A percentile compares a stretch with the other conserved stretches of the same genome.
Evolutionary conservation across 2,113 vertebrate genomes (phyloP).

Genomic region (Silurus glanis): DNA sequence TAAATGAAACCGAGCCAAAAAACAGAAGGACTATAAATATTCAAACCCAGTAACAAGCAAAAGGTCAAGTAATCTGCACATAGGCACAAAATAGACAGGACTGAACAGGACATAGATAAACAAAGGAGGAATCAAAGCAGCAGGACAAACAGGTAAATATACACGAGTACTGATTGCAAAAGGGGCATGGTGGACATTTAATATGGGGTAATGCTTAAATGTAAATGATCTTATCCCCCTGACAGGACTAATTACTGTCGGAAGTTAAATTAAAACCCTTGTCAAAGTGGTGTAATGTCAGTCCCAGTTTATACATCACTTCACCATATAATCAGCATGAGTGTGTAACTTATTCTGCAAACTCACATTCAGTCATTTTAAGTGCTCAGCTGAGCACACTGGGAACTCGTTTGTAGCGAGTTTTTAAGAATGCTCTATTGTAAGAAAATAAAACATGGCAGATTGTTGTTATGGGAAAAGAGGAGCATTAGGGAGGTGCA

Average conservation of each 20-base stretch:
- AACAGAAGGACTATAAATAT: not conserved
- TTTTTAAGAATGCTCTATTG: not conserved
- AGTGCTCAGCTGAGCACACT: not conserved
- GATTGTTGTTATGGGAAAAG: not conserved
- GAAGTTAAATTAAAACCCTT: not conserved
- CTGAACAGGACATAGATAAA: not conserved
- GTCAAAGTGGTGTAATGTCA: not conserved
- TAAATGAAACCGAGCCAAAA: not conserved
- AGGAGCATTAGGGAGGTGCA: not conserved
- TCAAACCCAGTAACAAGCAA: not conserved
- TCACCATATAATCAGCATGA: not conserved
- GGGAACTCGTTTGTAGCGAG: not conserved
- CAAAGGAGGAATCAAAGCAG: not conserved
- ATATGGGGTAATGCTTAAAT: not conserved
- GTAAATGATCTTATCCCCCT: not conserved
- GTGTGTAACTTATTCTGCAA: not conserved
- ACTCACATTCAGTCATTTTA: not conserved
- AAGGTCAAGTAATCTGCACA: not conserved
- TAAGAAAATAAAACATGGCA: not conserved
- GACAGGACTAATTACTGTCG: not conserved
- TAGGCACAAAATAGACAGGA: not conserved
- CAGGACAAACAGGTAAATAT: not conserved
- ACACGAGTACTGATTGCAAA: not conserved
- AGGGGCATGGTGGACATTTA: not conserved
- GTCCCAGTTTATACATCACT: not conserved